phyloP scores from a whole-genome alignment of 2,113 vertebrate genomes.

The Oncorhynchus mykiss region DNA sequence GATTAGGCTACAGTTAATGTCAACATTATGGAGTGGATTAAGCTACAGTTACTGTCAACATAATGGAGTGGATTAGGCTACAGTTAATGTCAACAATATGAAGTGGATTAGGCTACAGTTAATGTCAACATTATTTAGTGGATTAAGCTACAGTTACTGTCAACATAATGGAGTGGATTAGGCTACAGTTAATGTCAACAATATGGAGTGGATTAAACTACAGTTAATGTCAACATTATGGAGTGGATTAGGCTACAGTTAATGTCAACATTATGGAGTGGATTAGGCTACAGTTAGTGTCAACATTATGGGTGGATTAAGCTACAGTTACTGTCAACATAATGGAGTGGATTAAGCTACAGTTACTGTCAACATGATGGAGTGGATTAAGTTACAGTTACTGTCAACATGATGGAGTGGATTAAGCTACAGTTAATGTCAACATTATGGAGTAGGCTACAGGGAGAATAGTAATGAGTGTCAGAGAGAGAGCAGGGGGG shows the following conservation, averaged over 20 bases:
- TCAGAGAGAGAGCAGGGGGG: neutral
- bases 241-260: neutral
- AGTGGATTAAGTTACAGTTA: neutral
- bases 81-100: conserved; percentile 5
- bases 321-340: conserved; percentile 1
- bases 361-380: conserved; percentile 3
- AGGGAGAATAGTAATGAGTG: neutral
- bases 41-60: neutral
- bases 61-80: neutral
- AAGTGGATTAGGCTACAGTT: neutral
- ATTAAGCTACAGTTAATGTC: neutral
- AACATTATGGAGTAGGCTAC: neutral
- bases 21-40: conserved; percentile 3
- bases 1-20: neutral
- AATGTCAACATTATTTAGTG: conserved; percentile 3
- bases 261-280: neutral
- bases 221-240: too few relatives aligned
- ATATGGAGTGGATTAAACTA: neutral
- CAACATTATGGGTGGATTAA: neutral
- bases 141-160: neutral
- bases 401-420: conserved; percentile 4
- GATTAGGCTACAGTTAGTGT: neutral
- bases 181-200: neutral
- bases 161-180: neutral
- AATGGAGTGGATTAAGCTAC: neutral